A percentile compares a stretch with the other conserved stretches of the same genome.
Conservation (phyloP, 2,888 invertebrate genomes). For the Plebejus melissa region DNA sequence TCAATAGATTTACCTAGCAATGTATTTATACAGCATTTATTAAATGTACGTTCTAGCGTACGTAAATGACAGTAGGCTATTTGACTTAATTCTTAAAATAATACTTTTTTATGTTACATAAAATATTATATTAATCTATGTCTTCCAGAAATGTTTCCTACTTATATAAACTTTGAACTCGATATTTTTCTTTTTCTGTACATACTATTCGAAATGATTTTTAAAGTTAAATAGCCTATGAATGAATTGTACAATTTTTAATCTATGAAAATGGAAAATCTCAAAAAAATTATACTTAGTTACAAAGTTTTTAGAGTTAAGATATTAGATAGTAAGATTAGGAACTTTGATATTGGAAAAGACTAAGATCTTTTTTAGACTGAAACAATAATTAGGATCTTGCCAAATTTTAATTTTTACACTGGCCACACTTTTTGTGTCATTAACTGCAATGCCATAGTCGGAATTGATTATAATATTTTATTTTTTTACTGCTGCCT, state of each 20-base stretch:
- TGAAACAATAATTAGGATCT: slow-evolving; percentile 59
- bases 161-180: not conserved
- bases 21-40: slow-evolving; percentile 29
- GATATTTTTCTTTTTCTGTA: not conserved
- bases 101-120: not conserved
- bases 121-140: not conserved
- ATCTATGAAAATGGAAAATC: slow-evolving; percentile 26
- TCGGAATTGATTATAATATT: slow-evolving; percentile 40
- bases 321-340: slow-evolving; percentile 27
- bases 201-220: not conserved
- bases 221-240: not conserved
- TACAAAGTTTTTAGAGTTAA: slow-evolving; percentile 28
- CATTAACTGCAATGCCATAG: slow-evolving; percentile 16
- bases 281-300: slow-evolving; percentile 29
- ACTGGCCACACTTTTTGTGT: slow-evolving; percentile 14
- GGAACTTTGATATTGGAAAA: slow-evolving; percentile 28
- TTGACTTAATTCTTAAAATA: not conserved
- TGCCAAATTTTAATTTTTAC: slow-evolving; percentile 49
- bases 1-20: not conserved
- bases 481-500: slow-evolving; percentile 55
- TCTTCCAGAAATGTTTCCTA: slow-evolving; percentile 15
- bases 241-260: slow-evolving; percentile 33
- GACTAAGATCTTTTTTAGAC: slow-evolving; percentile 40
- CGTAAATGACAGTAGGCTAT: slow-evolving; percentile 21
- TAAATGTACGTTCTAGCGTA: slow-evolving; percentile 26